phyloP scores from a whole-genome alignment of 2,888 invertebrate genomes.

The Chloroclysta siterata region DNA sequence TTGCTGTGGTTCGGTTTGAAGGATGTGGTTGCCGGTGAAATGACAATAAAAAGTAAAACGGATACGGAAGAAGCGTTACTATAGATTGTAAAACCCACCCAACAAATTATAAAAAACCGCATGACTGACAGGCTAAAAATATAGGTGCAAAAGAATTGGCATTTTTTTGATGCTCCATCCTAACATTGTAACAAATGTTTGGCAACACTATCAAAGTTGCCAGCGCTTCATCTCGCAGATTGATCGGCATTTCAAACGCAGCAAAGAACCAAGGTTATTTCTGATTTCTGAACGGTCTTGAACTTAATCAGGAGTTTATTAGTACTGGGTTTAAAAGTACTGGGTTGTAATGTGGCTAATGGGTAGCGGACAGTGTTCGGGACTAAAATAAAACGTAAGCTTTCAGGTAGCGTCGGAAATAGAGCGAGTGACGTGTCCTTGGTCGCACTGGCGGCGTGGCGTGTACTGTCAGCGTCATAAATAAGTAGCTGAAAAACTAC shows the following conservation, averaged over 20 bases:
- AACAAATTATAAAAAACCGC: too few relatives aligned
- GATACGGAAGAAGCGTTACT: too few relatives aligned
- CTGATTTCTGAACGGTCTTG: conserved; percentile 36
- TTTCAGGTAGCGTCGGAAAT: conserved; percentile 79
- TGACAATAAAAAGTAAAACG: too few relatives aligned
- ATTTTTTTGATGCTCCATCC: neutral
- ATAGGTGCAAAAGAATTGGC: neutral
- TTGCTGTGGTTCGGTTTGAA: too few relatives aligned
- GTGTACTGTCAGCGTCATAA: conserved; percentile 12
- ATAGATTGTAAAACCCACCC: too few relatives aligned
- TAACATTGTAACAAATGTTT: conserved; percentile 33
- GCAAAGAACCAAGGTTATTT: conserved; percentile 36
- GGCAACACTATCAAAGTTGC: conserved; percentile 52
- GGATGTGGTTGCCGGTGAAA: too few relatives aligned
- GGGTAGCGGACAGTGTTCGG: conserved; percentile 64
- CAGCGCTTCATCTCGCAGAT: conserved; percentile 37
- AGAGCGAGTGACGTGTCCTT: conserved; percentile 78
- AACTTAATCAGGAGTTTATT: conserved; percentile 31
- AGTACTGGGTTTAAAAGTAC: conserved; percentile 16
- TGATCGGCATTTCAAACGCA: conserved; percentile 43
- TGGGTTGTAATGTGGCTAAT: conserved; percentile 24
- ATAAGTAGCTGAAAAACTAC: too few relatives aligned
- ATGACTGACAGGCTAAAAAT: neutral
- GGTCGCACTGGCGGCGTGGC: conserved; percentile 54
- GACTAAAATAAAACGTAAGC: conserved; percentile 80